A percentile compares a stretch with the other conserved stretches of the same genome.
These are phyloP conservation scores for Macrobrachium rosenbergii DNA, from an alignment of 1,140 invertebrate species.

Conservation along the genomic window DNA sequence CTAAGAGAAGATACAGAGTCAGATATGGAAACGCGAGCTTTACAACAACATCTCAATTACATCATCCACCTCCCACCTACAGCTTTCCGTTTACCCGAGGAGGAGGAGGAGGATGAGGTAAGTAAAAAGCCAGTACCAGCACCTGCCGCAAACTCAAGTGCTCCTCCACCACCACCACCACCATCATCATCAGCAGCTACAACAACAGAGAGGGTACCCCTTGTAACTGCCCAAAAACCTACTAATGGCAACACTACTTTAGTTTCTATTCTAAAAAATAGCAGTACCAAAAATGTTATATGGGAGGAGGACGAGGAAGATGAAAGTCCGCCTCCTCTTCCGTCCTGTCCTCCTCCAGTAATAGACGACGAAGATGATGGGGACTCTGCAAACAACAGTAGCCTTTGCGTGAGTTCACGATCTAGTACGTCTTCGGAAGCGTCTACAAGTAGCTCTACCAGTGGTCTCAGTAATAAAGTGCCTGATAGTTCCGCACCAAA, in stretches of 20 bases:
- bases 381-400: constrained; percentile 55
- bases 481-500: neutral
- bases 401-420: constrained; percentile 62
- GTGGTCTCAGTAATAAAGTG: neutral
- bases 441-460: constrained; percentile 35
- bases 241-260: neutral
- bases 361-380: constrained; percentile 61
- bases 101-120: neutral
- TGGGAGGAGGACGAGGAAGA: neutral
- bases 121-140: neutral
- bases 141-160: constrained; percentile 10
- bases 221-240: neutral
- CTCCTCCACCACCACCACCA: constrained; percentile 24
- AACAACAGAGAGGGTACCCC: neutral
- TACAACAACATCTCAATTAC: constrained; percentile 61
- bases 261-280: no score
- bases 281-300: neutral
- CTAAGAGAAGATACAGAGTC: constrained; percentile 77
- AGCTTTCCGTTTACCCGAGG: constrained; percentile 55
- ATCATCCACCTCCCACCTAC: constrained; percentile 64
- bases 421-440: constrained; percentile 64
- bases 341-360: constrained; percentile 48
- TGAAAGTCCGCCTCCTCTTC: constrained; percentile 51
- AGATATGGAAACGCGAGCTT: constrained; percentile 72
- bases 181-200: neutral